These are phyloP conservation scores for Cottus gobio DNA, from an alignment of 2,113 vertebrate species.

Conservation along the genomic window DNA sequence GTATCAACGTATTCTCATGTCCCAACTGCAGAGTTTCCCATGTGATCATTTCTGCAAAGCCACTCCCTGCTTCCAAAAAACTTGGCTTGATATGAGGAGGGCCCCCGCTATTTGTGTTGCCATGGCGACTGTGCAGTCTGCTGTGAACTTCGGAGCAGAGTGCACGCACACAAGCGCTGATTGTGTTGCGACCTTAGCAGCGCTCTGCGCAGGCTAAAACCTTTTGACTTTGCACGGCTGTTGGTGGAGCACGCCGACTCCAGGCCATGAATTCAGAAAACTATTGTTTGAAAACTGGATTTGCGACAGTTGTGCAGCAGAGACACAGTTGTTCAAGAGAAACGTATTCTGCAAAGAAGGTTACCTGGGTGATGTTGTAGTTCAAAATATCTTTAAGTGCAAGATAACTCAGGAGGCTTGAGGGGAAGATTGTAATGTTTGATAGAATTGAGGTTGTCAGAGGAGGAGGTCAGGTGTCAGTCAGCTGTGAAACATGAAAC, in stretches of 20 bases:
- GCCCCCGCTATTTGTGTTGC: slow-evolving; percentile 65
- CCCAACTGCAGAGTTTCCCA: slow-evolving; percentile 17
- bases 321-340: neutral
- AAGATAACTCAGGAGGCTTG: neutral
- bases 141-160: slow-evolving; percentile 78
- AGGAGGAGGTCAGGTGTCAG: slow-evolving; percentile 52
- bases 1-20: slow-evolving; percentile 41
- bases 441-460: slow-evolving; percentile 66
- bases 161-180: slow-evolving; percentile 61
- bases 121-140: slow-evolving; percentile 69
- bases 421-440: slow-evolving; percentile 50
- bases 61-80: slow-evolving; percentile 63
- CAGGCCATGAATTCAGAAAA: neutral
- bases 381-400: neutral
- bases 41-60: slow-evolving; percentile 47
- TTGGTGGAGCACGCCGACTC: slow-evolving; percentile 17
- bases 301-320: neutral
- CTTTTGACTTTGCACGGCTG: slow-evolving; percentile 60
- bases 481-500: slow-evolving; percentile 64
- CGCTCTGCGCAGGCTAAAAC: slow-evolving; percentile 34
- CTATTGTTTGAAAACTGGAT: neutral
- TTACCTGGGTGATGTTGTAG: neutral
- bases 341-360: neutral
- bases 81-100: slow-evolving; percentile 66
- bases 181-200: slow-evolving; percentile 75